Conservation (phyloP, 2,797 vertebrate genomes). For the Anguilla obscura region DNA sequence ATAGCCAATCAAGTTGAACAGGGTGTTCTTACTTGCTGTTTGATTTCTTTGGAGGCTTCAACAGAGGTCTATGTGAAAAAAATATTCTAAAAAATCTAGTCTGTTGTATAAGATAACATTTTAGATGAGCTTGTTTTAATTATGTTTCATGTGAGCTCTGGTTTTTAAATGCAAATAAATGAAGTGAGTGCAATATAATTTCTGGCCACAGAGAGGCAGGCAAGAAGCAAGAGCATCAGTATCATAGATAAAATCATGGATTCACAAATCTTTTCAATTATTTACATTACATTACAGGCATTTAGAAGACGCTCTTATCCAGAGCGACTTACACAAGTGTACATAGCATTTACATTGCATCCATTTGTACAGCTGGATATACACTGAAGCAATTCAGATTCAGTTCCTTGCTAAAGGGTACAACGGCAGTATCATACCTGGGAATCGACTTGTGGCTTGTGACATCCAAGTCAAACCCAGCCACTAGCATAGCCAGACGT, state of each 20-base stretch:
- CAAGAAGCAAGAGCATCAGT: constrained; percentile 27
- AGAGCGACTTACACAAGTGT: too few relatives aligned
- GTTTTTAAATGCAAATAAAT: not conserved
- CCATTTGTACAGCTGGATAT: too few relatives aligned
- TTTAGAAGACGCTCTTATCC: too few relatives aligned
- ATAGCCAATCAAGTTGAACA: not conserved
- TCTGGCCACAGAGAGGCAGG: constrained; percentile 51
- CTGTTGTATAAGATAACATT: not conserved
- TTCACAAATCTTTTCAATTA: not conserved
- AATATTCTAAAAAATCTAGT: not conserved
- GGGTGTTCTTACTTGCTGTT: not conserved
- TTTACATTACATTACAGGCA: not conserved
- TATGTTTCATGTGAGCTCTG: not conserved
- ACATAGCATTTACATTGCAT: too few relatives aligned
- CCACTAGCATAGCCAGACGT: constrained; percentile 27
- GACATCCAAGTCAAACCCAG: constrained; percentile 46
- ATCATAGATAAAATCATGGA: not conserved
- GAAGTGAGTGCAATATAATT: constrained; percentile 24
- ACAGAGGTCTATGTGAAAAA: not conserved
- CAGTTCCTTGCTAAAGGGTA: too few relatives aligned
- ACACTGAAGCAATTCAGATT: too few relatives aligned
- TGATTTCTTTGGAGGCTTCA: not conserved
- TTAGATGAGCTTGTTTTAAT: not conserved
- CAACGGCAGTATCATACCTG: not conserved
- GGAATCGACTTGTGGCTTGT: not conserved